Percentiles rank a stretch among this genome's conserved stretches.
These are phyloP conservation scores for Poecilia latipinna DNA, from an alignment of 2,113 vertebrate genomes.

Conservation along the genomic window DNA sequence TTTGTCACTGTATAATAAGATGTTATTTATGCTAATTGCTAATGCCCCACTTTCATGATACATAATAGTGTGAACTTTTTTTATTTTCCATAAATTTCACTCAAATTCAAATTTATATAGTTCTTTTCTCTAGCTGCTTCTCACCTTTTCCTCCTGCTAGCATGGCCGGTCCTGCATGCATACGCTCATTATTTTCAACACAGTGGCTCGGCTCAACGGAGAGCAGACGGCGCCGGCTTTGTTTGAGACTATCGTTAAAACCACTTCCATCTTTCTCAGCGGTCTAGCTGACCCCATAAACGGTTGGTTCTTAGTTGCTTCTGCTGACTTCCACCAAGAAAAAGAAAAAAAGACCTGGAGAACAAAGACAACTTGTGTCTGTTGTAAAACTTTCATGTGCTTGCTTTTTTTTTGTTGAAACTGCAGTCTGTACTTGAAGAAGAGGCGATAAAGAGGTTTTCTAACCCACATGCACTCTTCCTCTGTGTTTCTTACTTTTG, in stretches of 20 bases:
- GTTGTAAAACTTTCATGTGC: conserved; percentile 34
- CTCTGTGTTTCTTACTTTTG: conserved; percentile 11
- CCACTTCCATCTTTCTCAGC: conserved; percentile 32
- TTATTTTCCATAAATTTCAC: too few relatives aligned
- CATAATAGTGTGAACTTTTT: too few relatives aligned
- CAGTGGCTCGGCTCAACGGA: neutral
- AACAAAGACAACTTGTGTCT: conserved; percentile 37
- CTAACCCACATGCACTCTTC: conserved; percentile 13
- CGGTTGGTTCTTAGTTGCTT: conserved; percentile 23
- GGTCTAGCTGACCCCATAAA: conserved; percentile 21
- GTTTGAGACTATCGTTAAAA: conserved; percentile 35
- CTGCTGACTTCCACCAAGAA: conserved; percentile 18
- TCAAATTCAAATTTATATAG: too few relatives aligned
- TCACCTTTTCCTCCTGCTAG: neutral
- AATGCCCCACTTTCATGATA: too few relatives aligned
- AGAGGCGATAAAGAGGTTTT: neutral
- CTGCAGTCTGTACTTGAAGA: conserved; percentile 8
- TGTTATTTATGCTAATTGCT: too few relatives aligned
- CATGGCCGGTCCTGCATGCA: neutral
- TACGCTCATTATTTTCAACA: neutral
- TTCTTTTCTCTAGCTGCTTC: neutral
- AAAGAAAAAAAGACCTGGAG: conserved; percentile 30
- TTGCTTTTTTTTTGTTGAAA: conserved; percentile 18
- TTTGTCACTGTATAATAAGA: too few relatives aligned
- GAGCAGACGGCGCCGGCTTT: neutral